A percentile compares a stretch with the other conserved stretches of the same genome.
These are phyloP conservation scores for Malurus elegans DNA, from an alignment of 2,113 vertebrate genomes.

Conservation along the genomic window DNA sequence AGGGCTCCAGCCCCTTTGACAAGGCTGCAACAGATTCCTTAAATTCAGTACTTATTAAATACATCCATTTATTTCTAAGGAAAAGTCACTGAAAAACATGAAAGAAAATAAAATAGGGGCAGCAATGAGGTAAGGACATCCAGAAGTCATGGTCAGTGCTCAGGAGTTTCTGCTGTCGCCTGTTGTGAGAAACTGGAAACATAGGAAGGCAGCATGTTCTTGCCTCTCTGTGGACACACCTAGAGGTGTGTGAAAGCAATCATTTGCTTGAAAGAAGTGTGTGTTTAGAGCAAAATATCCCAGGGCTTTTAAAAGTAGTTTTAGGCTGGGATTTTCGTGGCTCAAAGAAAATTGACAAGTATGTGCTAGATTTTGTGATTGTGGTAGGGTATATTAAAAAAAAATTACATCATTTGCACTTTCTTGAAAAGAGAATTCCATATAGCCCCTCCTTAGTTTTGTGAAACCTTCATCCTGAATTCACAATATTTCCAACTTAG, in stretches of 20 bases:
- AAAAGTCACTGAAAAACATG: background rate
- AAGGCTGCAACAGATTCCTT: background rate
- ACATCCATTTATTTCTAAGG: background rate
- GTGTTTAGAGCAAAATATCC: background rate
- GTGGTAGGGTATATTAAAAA: background rate
- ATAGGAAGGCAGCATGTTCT: background rate
- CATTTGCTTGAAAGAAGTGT: background rate
- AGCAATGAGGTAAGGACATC: background rate
- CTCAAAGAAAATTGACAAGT: background rate
- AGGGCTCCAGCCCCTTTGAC: background rate
- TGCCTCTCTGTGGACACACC: background rate
- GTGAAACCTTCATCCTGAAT: background rate
- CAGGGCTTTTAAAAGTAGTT: background rate
- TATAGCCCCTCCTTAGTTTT: background rate
- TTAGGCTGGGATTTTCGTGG: background rate
- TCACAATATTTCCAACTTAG: background rate
- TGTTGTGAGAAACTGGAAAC: background rate
- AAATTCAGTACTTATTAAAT: background rate
- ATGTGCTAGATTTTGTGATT: background rate
- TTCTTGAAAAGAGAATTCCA: background rate
- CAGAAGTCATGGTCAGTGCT: background rate
- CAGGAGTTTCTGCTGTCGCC: background rate
- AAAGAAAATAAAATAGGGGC: background rate
- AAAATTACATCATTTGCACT: accelerated
- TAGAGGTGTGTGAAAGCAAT: background rate